Conservation (phyloP, 2,888 invertebrate species). For the Microchrysa polita region DNA sequence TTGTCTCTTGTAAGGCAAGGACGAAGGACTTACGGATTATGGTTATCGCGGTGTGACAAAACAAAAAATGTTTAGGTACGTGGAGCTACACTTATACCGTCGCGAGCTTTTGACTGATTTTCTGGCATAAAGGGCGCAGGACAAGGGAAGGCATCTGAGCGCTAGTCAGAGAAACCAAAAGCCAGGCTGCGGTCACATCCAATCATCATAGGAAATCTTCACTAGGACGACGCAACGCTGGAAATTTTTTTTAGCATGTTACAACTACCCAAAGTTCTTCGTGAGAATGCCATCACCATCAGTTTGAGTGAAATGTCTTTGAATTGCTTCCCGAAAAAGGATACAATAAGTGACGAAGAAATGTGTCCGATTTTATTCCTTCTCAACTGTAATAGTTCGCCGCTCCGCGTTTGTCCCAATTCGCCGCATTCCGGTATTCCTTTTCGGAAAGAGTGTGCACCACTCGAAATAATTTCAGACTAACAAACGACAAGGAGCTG, state of each 20-base stretch:
- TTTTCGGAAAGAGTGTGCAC: not conserved
- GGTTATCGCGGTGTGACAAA: not conserved
- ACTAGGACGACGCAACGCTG: too few relatives aligned
- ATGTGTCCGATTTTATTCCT: not conserved
- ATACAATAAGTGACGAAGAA: not conserved
- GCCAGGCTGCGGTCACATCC: constrained; percentile 17
- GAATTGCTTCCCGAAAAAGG: not conserved
- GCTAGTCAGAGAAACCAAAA: constrained; percentile 11
- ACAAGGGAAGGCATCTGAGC: constrained; percentile 14
- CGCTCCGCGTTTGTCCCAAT: not conserved
- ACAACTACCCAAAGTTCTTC: too few relatives aligned
- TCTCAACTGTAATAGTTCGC: not conserved
- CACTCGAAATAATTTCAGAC: too few relatives aligned
- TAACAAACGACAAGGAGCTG: too few relatives aligned
- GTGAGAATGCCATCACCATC: not conserved
- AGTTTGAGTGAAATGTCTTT: constrained; percentile 31
- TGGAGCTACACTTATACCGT: constrained; percentile 9
- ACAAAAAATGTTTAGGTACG: not conserved
- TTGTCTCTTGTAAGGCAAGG: not conserved
- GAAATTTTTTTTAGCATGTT: too few relatives aligned
- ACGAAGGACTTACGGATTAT: constrained; percentile 6
- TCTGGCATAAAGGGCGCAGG: constrained; percentile 10
- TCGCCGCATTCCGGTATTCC: not conserved
- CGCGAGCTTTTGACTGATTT: constrained; percentile 21
- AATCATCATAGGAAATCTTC: constrained; percentile 10